Evolutionary conservation across 53 echinoderm and acorn worm genomes (phyloP).

Genomic region (Arbacia lixula): DNA sequence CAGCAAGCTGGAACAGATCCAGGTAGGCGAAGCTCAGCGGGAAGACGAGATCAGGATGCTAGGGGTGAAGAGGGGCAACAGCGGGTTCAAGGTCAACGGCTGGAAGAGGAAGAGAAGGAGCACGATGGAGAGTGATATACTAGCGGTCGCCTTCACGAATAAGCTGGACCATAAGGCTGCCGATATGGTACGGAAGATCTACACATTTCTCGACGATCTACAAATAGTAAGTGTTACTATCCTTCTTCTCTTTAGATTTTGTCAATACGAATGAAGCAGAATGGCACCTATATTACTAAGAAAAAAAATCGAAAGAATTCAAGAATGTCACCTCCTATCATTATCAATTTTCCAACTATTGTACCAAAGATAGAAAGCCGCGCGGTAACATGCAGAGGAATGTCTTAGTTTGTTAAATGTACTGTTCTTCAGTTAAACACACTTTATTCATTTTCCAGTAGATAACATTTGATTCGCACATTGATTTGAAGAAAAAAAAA

Average conservation of each 20-base stretch:
- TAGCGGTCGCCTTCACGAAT: conserved; percentile 76
- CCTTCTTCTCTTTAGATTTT: neutral
- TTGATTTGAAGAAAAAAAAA: no score
- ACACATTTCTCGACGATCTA: conserved; percentile 82
- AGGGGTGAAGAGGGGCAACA: conserved; percentile 72
- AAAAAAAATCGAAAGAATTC: no score
- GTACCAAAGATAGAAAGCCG: neutral
- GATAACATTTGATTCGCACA: no score
- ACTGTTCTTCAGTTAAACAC: no score
- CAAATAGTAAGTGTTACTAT: conserved; percentile 70
- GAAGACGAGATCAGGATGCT: conserved; percentile 79
- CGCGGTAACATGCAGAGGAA: no score
- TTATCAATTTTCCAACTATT: neutral
- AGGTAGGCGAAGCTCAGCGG: conserved; percentile 65
- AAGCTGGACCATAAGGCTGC: conserved; percentile 79
- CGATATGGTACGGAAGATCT: conserved; percentile 70
- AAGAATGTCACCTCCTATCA: neutral
- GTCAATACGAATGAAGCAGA: no score
- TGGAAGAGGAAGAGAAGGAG: conserved; percentile 84
- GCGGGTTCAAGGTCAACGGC: conserved; percentile 77
- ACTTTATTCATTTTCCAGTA: no score
- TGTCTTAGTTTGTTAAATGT: no score
- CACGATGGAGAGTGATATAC: conserved; percentile 80
- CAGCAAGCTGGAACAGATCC: conserved; percentile 73
- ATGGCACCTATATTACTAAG: no score